phyloP scores from a whole-genome alignment of 2,113 vertebrate genomes.

The Crotophaga sulcirostris region DNA sequence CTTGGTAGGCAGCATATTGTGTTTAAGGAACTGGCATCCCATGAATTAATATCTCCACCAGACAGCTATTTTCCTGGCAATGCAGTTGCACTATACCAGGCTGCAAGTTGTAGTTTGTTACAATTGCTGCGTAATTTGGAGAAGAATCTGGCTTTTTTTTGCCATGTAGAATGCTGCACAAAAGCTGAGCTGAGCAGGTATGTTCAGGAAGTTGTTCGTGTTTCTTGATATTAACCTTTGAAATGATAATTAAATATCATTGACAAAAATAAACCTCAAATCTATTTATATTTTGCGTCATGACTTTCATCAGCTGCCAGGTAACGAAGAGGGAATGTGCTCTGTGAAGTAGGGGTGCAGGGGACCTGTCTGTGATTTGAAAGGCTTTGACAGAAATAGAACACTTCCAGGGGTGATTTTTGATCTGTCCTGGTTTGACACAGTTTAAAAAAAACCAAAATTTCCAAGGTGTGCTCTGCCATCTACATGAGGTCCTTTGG shows the following conservation, averaged over 20 bases:
- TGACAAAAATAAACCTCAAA: slow-evolving; percentile 30
- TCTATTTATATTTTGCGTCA: neutral
- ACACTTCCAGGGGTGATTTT: neutral
- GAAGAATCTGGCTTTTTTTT: neutral
- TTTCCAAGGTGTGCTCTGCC: neutral
- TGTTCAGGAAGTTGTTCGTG: neutral
- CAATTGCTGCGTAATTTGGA: neutral
- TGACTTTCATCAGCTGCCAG: slow-evolving; percentile 32
- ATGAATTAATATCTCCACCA: neutral
- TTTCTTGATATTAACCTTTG: slow-evolving; percentile 35
- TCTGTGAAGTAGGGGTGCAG: neutral
- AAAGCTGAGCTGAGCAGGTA: neutral
- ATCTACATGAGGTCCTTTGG: neutral
- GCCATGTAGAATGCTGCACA: neutral
- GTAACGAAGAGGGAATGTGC: neutral
- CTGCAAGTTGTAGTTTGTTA: neutral
- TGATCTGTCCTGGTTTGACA: neutral
- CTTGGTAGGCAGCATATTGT: neutral
- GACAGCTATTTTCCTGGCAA: neutral
- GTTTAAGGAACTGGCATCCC: neutral
- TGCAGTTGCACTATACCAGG: neutral
- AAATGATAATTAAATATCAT: slow-evolving; percentile 26
- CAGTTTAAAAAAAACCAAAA: neutral
- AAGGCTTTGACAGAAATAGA: slow-evolving; percentile 13
- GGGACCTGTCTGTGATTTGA: neutral